phyloP scores from a whole-genome alignment of 2,797 vertebrate species.

The Neomorphus geoffroyi region DNA sequence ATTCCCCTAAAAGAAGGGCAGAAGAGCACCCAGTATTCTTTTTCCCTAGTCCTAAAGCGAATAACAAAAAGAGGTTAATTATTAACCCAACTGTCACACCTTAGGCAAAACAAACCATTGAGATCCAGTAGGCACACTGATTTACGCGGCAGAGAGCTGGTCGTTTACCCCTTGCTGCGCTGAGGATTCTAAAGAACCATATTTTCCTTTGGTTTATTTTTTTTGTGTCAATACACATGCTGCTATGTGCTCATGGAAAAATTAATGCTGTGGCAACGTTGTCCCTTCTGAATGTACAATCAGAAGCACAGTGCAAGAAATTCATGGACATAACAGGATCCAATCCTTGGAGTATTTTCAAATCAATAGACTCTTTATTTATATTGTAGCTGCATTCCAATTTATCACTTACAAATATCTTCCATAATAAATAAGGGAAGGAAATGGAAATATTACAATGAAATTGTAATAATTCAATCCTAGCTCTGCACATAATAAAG shows the following conservation, averaged over 20 bases:
- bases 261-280: conserved; percentile 7
- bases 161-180: not conserved
- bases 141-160: not conserved
- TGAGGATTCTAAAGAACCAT: not conserved
- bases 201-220: conserved; percentile 5
- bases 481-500: conserved; percentile 54
- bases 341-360: not conserved
- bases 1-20: not conserved
- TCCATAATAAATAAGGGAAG: conserved; percentile 40
- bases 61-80: not conserved
- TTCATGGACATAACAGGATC: not conserved
- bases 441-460: conserved; percentile 20
- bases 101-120: not conserved
- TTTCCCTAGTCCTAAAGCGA: not conserved
- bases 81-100: not conserved
- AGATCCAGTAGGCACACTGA: not conserved
- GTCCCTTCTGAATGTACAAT: conserved; percentile 9
- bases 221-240: not conserved
- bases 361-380: conserved; percentile 35
- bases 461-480: conserved; percentile 52
- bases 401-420: conserved; percentile 35
- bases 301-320: conserved; percentile 23
- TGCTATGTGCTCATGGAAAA: conserved; percentile 6
- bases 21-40: not conserved
- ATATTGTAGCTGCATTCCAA: not conserved